Evolutionary conservation across 2,888 invertebrate species (phyloP).

Genomic region (Drosophila robusta): DNA sequence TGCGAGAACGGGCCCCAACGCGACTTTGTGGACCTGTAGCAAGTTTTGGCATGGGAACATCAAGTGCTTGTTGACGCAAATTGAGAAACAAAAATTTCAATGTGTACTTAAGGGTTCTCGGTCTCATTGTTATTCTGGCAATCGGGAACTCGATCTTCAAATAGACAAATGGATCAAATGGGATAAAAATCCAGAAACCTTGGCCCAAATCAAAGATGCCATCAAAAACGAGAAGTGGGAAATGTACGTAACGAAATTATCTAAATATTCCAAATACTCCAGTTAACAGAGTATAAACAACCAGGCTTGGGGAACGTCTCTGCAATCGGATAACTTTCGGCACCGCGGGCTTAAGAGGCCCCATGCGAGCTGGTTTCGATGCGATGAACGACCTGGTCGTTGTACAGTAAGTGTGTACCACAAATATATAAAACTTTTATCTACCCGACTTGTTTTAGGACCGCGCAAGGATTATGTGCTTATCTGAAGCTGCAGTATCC

Average conservation of each 20-base stretch:
- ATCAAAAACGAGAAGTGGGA: slow-evolving; percentile 8
- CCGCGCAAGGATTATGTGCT: slow-evolving; percentile 94
- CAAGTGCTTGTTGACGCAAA: background rate
- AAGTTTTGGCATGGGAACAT: too few species aligned
- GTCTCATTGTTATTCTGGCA: slow-evolving; percentile 16
- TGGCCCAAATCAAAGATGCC: background rate
- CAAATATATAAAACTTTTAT: too few species aligned
- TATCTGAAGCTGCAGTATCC: slow-evolving; percentile 89
- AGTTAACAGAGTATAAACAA: background rate
- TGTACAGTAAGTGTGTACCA: slow-evolving; percentile 87
- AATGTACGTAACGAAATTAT: background rate
- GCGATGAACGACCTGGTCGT: slow-evolving; percentile 98
- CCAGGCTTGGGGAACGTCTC: slow-evolving; percentile 85
- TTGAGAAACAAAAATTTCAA: background rate
- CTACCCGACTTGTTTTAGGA: slow-evolving; percentile 82
- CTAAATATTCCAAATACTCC: background rate
- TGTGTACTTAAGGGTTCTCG: background rate
- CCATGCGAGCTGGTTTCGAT: slow-evolving; percentile 96
- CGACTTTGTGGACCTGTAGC: too few species aligned
- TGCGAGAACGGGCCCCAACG: background rate
- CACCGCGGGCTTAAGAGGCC: slow-evolving; percentile 96
- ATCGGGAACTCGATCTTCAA: slow-evolving; percentile 8
- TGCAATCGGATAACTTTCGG: slow-evolving; percentile 92
- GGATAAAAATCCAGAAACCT: slow-evolving; percentile 7
- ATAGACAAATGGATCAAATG: slow-evolving; percentile 18